Evolutionary conservation across 2,797 vertebrate genomes (phyloP).

Genomic region (Alauda arvensis): DNA sequence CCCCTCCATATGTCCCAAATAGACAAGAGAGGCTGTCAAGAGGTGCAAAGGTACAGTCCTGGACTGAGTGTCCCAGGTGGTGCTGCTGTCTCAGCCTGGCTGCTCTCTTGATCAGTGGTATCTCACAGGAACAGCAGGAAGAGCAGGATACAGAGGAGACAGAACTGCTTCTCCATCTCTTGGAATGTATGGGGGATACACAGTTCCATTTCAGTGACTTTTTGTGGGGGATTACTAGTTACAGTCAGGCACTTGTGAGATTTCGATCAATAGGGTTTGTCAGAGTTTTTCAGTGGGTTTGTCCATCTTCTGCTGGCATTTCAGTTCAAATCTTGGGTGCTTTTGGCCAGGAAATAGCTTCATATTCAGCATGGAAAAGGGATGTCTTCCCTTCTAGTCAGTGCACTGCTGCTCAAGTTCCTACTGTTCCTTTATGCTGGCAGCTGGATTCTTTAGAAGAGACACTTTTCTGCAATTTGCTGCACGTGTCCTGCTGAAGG

Average conservation of each 20-base stretch:
- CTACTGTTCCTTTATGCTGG: background rate
- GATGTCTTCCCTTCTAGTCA: background rate
- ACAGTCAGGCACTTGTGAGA: background rate
- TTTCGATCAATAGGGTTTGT: background rate
- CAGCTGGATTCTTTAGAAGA: background rate
- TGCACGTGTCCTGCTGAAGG: background rate
- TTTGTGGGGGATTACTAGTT: background rate
- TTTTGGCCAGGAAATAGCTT: background rate
- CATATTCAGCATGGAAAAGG: background rate
- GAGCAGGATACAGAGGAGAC: background rate
- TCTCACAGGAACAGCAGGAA: background rate
- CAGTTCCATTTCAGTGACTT: background rate
- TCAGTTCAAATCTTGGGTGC: background rate
- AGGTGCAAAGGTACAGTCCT: background rate
- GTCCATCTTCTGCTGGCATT: background rate
- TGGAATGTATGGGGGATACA: background rate
- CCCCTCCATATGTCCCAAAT: background rate
- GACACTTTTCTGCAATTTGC: background rate
- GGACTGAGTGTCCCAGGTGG: background rate
- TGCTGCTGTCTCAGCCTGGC: background rate
- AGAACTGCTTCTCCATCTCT: background rate
- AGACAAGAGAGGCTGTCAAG: background rate
- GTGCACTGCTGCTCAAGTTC: background rate
- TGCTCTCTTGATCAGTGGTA: background rate
- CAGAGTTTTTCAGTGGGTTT: background rate